Evolutionary conservation across 2,113 vertebrate genomes (phyloP).

Genomic region (Chloropsis cyanopogon): DNA sequence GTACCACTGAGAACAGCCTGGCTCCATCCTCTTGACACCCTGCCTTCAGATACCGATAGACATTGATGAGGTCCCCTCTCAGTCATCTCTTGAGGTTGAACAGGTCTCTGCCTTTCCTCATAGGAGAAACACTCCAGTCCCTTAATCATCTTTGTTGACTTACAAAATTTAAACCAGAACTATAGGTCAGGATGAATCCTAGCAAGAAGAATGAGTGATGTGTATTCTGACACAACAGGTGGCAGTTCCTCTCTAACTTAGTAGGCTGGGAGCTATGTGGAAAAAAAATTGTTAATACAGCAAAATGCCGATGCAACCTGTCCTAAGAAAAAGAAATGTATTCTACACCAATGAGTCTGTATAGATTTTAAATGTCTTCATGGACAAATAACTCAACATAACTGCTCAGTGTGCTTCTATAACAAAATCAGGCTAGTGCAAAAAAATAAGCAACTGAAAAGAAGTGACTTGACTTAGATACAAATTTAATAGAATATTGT

Average conservation of each 20-base stretch:
- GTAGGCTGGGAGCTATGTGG: not conserved
- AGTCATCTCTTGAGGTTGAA: not conserved
- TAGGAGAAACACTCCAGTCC: not conserved
- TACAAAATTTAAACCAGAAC: not conserved
- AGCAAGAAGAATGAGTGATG: not conserved
- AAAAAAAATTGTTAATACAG: not conserved
- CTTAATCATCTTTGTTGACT: not conserved
- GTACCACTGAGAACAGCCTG: not conserved
- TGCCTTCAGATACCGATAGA: not conserved
- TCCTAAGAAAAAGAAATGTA: not conserved
- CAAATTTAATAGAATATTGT: not conserved
- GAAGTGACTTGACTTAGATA: not conserved
- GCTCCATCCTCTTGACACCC: not conserved
- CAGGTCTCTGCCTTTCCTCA: not conserved
- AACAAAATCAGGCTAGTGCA: not conserved
- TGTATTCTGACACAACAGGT: not conserved
- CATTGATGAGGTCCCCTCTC: not conserved
- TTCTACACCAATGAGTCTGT: not conserved
- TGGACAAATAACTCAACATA: not conserved
- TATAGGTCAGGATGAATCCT: not conserved
- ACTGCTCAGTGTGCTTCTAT: not conserved
- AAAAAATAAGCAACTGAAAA: not conserved
- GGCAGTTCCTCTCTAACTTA: not conserved
- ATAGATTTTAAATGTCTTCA: not conserved
- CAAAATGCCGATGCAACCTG: not conserved